Evolutionary conservation across 2,113 vertebrate species (phyloP).

Genomic region (Myanophis thanlyinensis): DNA sequence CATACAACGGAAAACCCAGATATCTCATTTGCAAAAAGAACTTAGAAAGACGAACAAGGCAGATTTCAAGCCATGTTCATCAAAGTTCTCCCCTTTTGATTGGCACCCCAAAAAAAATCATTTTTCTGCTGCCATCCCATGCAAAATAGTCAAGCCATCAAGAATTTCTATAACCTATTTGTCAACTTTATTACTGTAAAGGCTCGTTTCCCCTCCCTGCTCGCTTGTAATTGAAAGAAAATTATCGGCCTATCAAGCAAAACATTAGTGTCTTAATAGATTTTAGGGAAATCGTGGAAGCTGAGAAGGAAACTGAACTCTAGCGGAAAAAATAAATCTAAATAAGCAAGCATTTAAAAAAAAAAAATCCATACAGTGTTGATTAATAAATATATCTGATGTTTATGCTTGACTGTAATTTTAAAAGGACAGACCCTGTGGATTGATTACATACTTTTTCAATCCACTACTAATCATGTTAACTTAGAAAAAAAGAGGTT

Average conservation of each 20-base stretch:
- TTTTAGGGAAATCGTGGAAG: slow-evolving; percentile 34
- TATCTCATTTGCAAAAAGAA: not conserved
- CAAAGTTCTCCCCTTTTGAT: not conserved
- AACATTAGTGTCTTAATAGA: slow-evolving; percentile 43
- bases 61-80: not conserved
- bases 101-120: not conserved
- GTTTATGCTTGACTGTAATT: not conserved
- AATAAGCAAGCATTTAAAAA: slow-evolving; percentile 8
- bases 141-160: not conserved
- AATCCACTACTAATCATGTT: not conserved
- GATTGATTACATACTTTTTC: not conserved
- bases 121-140: not conserved
- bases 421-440: not conserved
- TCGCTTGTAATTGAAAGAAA: slow-evolving; percentile 21
- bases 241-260: slow-evolving; percentile 30
- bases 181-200: slow-evolving; percentile 17
- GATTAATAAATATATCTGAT: slow-evolving; percentile 32
- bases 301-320: slow-evolving; percentile 23
- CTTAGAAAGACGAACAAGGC: not conserved
- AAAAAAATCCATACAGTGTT: slow-evolving; percentile 41
- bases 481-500: not conserved
- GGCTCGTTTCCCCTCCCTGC: not conserved
- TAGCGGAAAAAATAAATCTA: slow-evolving; percentile 46
- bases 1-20: not conserved
- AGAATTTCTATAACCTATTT: not conserved